phyloP scores from a whole-genome alignment of 1,140 invertebrate species.

The Dinoponera quadriceps region DNA sequence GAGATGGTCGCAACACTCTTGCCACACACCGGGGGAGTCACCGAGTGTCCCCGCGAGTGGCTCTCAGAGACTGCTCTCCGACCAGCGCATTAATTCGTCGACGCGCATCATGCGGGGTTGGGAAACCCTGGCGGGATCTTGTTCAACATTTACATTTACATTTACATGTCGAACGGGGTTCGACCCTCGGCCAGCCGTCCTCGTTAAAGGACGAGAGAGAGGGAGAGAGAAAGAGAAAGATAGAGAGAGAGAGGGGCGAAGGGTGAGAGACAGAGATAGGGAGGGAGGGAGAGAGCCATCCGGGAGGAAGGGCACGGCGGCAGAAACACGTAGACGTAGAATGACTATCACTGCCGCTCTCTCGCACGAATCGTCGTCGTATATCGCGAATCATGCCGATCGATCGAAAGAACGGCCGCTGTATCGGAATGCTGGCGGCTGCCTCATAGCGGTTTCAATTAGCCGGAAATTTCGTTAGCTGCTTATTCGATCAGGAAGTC shows the following conservation, averaged over 20 bases:
- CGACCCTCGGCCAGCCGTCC: constrained; percentile 69
- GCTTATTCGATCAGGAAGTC: constrained; percentile 61
- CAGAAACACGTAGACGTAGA: constrained; percentile 51
- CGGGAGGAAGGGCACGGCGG: constrained; percentile 44
- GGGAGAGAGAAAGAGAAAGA: constrained; percentile 26
- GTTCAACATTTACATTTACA: constrained; percentile 78
- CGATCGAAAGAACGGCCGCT: constrained; percentile 66
- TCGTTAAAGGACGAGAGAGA: constrained; percentile 69
- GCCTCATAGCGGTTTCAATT: constrained; percentile 60
- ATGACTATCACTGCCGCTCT: constrained; percentile 68
- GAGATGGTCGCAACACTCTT: constrained; percentile 76
- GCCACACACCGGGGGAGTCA: constrained; percentile 66
- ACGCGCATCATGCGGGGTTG: constrained; percentile 46
- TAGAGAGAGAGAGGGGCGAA: constrained; percentile 34
- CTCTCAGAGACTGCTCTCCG: constrained; percentile 62
- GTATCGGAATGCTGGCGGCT: constrained; percentile 57
- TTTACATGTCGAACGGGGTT: constrained; percentile 80
- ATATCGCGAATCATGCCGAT: constrained; percentile 68
- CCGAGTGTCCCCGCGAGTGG: constrained; percentile 71
- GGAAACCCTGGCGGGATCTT: constrained; percentile 70
- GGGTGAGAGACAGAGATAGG: constrained; percentile 49
- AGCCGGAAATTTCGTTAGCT: constrained; percentile 59
- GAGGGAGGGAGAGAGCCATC: constrained; percentile 21
- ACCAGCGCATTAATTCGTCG: background rate
- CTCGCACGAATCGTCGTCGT: constrained; percentile 67